Conservation (phyloP, 1,140 invertebrate genomes). For the Apis laboriosa region DNA sequence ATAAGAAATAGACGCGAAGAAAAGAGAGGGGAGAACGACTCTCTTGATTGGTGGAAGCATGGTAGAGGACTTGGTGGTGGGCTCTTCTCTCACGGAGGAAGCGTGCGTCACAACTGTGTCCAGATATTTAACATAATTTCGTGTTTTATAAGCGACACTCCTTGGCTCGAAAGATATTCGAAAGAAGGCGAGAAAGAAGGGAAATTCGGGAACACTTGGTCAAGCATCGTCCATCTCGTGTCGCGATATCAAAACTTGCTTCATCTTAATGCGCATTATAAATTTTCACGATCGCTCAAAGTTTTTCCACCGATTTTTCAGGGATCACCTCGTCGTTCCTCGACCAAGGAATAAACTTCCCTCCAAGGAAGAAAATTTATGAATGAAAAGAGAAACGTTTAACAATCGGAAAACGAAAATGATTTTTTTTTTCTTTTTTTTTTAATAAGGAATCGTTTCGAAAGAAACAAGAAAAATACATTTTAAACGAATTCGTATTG, state of each 20-base stretch:
- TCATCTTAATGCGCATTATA: neutral
- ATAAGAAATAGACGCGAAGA: no score
- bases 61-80: neutral
- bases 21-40: no score
- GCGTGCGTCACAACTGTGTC: neutral
- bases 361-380: neutral
- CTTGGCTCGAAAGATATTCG: neutral
- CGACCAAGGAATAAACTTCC: neutral
- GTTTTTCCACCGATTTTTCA: neutral
- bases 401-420: no score
- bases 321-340: neutral
- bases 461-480: no score
- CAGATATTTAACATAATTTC: conserved; percentile 72
- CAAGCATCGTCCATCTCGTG: neutral
- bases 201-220: neutral
- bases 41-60: no score
- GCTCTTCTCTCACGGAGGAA: no score
- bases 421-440: no score
- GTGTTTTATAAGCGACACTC: conserved; percentile 68
- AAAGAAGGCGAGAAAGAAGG: neutral
- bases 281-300: neutral
- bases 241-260: neutral
- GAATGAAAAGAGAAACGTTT: neutral
- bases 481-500: no score
- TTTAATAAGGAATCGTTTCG: no score